Base-by-base conservation (phyloP, 92 coral and sea anemone genomes). In the Bergia puertoricense region DNA sequence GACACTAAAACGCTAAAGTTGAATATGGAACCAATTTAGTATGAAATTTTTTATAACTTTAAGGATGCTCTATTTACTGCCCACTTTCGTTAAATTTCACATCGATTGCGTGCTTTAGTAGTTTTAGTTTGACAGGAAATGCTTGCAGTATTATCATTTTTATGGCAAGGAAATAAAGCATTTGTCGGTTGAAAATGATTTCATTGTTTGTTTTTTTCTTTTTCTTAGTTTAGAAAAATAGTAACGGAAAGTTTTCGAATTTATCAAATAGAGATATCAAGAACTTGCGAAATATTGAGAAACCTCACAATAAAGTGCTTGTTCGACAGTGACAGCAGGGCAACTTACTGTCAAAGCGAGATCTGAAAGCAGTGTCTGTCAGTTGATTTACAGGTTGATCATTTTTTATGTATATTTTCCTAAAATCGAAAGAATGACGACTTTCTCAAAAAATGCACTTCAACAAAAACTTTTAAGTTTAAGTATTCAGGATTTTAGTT, bases 111-210 rank as follows among this genome's bases (percentile, higher is more conserved):
- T 54, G 59, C 18, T 30, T 36, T 10, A 37, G 37, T 54, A 23
- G 66, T 77, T 69, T 50, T 84, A 36, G 43, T 83, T 83, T 65
- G 41, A 44, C 86, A 82, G 86, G 86, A 84, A 84, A 46, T 46
- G 79, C 79, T 72, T 69, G 5, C 22, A 84, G 79, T 84, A 39
- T 84, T 71, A 18, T 71, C 65, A 38, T 72, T 48, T 23, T 14
- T 22, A 54, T 45, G 18, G 42, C 43, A 8, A 42, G 36, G 41
- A 84, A 84, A 23, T 36, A 50, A 44, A 23, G 36, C 16, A 76
- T 15, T 6, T 76, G 37, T 76, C 44, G 8, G 41, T 15, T 76
- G 8, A 76, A 76, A 76, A 40, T 39, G 13, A 15, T 76, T 42
- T 42, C 51, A 15, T 76, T 76, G 80, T 22, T 40, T 30, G 30